phyloP scores from a whole-genome alignment of 1,140 invertebrate species.

The Euwallacea fornicatus region DNA sequence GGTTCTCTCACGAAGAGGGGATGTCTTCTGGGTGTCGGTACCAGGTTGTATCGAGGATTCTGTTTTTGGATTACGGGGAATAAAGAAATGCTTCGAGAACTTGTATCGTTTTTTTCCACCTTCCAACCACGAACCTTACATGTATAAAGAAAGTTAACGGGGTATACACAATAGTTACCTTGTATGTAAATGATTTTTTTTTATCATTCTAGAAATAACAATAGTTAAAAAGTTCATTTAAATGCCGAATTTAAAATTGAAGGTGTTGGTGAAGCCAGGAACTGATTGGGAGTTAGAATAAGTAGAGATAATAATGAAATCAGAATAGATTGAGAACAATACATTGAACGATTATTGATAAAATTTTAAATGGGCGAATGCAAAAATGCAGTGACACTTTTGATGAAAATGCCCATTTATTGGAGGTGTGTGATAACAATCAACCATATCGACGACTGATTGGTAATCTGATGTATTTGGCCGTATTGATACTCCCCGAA shows the following conservation, averaged over 20 bases:
- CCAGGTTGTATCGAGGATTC: too few species aligned
- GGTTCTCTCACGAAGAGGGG: too few species aligned
- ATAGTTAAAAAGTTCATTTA: constrained; percentile 35
- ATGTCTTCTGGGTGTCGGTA: too few species aligned
- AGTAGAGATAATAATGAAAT: background rate
- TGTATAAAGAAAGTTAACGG: constrained; percentile 43
- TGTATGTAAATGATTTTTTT: constrained; percentile 53
- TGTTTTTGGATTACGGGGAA: too few species aligned
- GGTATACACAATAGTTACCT: constrained; percentile 42
- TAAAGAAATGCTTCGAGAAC: too few species aligned
- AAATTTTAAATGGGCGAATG: too few species aligned
- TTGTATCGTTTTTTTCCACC: too few species aligned
- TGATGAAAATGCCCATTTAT: too few species aligned
- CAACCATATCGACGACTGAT: constrained; percentile 29
- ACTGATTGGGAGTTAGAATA: constrained; percentile 5
- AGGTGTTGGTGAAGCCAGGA: background rate
- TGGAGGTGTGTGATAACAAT: constrained; percentile 14
- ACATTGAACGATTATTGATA: too few species aligned
- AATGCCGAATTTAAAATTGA: constrained; percentile 1
- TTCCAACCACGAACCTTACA: too few species aligned
- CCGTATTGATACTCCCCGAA: constrained; percentile 53
- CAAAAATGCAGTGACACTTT: too few species aligned
- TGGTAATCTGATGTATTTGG: constrained; percentile 36
- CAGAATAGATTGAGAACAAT: too few species aligned
- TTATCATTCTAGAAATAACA: constrained; percentile 40